These are phyloP conservation scores for Halichoeres trimaculatus DNA, from an alignment of 2,113 vertebrate species.

Conservation along the genomic window DNA sequence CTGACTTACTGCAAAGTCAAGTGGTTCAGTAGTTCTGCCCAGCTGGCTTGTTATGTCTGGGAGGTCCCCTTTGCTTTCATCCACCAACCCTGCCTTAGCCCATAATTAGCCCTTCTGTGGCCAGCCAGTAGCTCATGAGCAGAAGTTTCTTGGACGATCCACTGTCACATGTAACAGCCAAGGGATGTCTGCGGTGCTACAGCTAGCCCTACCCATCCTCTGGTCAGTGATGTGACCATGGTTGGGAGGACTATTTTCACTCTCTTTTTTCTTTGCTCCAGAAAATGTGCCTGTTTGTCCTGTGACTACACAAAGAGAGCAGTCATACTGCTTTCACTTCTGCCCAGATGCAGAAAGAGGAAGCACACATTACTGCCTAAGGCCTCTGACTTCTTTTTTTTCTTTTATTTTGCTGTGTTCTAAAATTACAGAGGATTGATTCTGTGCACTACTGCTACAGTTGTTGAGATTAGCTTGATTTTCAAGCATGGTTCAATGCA, in stretches of 20 bases:
- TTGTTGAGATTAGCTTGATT: background rate
- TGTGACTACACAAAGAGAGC: slow-evolving; percentile 70
- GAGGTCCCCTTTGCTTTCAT: slow-evolving; percentile 71
- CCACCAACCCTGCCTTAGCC: slow-evolving; percentile 47
- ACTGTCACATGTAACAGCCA: slow-evolving; percentile 47
- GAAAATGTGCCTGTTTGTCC: slow-evolving; percentile 50
- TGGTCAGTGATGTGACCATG: slow-evolving; percentile 60
- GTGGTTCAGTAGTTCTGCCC: slow-evolving; percentile 61
- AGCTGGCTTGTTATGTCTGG: slow-evolving; percentile 74
- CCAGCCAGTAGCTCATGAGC: slow-evolving; percentile 61
- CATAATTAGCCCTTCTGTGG: slow-evolving; percentile 79
- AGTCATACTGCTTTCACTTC: slow-evolving; percentile 81
- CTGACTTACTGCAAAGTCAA: slow-evolving; percentile 57
- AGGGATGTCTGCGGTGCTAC: slow-evolving; percentile 26
- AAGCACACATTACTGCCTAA: slow-evolving; percentile 54
- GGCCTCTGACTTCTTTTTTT: background rate
- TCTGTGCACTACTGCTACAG: background rate
- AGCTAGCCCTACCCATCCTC: slow-evolving; percentile 50
- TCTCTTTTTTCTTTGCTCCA: slow-evolving; percentile 23
- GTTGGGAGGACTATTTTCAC: slow-evolving; percentile 17
- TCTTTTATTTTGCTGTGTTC: slow-evolving; percentile 4
- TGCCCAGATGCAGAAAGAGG: slow-evolving; percentile 71
- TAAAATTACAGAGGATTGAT: background rate
- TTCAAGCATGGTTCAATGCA: background rate
- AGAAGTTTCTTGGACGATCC: slow-evolving; percentile 36